phyloP scores from a whole-genome alignment of 2,113 vertebrate genomes.

The Cyanocitta stelleri region DNA sequence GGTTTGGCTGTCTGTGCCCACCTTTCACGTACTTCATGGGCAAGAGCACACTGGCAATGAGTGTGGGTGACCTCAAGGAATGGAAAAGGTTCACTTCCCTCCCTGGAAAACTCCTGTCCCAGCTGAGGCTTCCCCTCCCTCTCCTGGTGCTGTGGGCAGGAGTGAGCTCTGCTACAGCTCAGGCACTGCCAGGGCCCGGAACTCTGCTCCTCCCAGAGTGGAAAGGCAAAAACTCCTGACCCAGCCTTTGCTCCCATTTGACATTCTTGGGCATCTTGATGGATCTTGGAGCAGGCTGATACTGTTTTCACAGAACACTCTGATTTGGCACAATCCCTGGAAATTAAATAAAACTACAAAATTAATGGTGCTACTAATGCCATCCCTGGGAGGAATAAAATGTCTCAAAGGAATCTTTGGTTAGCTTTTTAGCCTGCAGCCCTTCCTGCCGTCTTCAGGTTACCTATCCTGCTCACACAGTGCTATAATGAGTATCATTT shows the following conservation, averaged over 20 bases:
- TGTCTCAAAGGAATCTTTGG: neutral
- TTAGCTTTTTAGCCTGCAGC: conserved; percentile 23
- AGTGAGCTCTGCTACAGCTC: neutral
- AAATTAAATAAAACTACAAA: neutral
- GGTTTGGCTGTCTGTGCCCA: neutral
- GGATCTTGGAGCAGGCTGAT: neutral
- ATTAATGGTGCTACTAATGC: neutral
- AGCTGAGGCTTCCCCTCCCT: neutral
- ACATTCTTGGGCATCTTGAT: neutral
- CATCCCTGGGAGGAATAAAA: neutral
- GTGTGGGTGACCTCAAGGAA: neutral
- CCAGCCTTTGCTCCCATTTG: neutral
- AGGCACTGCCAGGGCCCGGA: rapidly evolving
- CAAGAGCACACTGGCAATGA: neutral
- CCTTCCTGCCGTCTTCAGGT: neutral
- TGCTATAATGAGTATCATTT: conserved; percentile 22
- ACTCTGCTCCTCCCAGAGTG: neutral
- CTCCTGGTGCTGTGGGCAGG: rapidly evolving
- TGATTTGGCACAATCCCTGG: neutral
- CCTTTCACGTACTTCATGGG: rapidly evolving
- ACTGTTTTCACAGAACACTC: neutral
- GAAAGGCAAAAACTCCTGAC: neutral
- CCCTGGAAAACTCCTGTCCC: neutral
- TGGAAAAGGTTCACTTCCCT: neutral
- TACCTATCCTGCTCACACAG: neutral